Evolutionary conservation across 1,140 invertebrate genomes (phyloP), one percentile per base, ranked within the genome.

Genomic region (Cephus cinctus): DNA sequence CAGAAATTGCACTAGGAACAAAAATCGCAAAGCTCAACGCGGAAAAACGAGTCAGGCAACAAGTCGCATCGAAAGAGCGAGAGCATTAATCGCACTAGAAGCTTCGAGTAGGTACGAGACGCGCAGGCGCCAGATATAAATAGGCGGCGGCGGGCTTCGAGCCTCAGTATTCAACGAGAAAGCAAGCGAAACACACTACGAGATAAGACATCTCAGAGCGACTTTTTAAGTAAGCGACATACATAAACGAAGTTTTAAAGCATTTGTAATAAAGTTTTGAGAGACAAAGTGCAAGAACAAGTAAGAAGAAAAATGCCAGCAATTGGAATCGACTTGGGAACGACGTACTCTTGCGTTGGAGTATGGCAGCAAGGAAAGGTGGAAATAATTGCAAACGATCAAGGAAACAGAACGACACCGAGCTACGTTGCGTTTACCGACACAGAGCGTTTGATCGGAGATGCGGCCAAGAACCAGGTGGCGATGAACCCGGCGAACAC

Each of bases 401-500:
- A 93, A 77, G 92, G 92, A 21, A 95, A 94, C 73, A 78, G 91
- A 27, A 95, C 90, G 18, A 94, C 91, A 15, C 90, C 91, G n/a
- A 88, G 86, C 44, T 94, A 93, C 75, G 91, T 95, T 25, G 91
- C 89, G 0, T 86, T 92, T 69, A 89, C 85, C 2, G 87, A 90
- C 47, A 85, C 82, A 0, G n/a, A n/a, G n/a, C n/a, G n/a, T n/a
- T n/a, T n/a, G n/a, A n/a, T n/a, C n/a, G n/a, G n/a, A n/a, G n/a
- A 89, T 91, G 65, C 69, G 86, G 3, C 74, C 94, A 5, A 87
- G n/a, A n/a, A n/a, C n/a, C 82, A 84, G 57, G 80, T 82, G 5
- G 79, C 80, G 56, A 80, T 85, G 68, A 89, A 90, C 65, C 83
- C 87, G 2, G 75, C 64, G 32, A 89, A 89, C 61, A 85, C 84